phyloP scores from a whole-genome alignment of 2,888 invertebrate genomes.

The Furcula furcula region DNA sequence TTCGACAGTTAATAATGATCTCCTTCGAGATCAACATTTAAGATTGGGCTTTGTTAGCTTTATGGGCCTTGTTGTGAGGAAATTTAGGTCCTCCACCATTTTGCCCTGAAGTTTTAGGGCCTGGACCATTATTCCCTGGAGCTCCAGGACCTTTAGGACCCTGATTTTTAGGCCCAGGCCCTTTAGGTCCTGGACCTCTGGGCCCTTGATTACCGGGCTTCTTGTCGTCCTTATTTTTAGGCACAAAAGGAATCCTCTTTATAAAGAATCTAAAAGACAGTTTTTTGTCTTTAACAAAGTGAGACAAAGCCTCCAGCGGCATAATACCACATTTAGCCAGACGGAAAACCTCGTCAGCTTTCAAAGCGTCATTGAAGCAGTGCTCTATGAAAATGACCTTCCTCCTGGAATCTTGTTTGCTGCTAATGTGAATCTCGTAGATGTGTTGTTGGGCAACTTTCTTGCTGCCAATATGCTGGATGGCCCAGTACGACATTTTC shows the following conservation, averaged over 20 bases:
- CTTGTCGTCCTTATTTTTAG: constrained; percentile 31
- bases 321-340: constrained; percentile 58
- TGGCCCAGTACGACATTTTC: constrained; percentile 62
- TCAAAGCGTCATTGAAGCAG: constrained; percentile 61
- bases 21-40: neutral
- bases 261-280: constrained; percentile 57
- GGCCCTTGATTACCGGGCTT: constrained; percentile 22
- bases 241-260: constrained; percentile 39
- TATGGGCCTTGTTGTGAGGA: neutral
- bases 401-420: constrained; percentile 53
- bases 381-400: constrained; percentile 60
- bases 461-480: constrained; percentile 66
- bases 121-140: constrained; percentile 15
- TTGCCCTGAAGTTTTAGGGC: constrained; percentile 9
- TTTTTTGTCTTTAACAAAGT: constrained; percentile 56
- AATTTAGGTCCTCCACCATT: constrained; percentile 2
- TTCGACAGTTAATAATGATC: neutral
- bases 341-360: constrained; percentile 61
- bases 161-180: constrained; percentile 21
- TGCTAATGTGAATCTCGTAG: constrained; percentile 62
- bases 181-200: constrained; percentile 35
- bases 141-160: constrained; percentile 11
- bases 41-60: neutral
- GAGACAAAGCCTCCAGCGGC: constrained; percentile 48
- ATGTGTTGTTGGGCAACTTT: constrained; percentile 55